Evolutionary conservation across 2,113 vertebrate species (phyloP).

Genomic region (Numida meleagris): DNA sequence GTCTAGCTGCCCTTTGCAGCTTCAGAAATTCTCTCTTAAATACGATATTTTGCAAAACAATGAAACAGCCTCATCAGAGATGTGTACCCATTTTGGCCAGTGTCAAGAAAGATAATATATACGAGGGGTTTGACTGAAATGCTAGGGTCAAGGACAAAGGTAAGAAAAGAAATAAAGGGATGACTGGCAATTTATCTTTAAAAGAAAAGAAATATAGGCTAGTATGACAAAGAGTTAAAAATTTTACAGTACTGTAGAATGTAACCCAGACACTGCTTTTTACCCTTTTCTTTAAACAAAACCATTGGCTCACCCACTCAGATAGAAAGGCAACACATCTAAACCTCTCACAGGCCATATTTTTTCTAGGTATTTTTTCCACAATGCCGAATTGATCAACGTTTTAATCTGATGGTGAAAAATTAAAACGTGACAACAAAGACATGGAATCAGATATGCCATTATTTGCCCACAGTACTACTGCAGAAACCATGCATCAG

Average conservation of each 20-base stretch:
- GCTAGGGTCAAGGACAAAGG: background rate
- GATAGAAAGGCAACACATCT: background rate
- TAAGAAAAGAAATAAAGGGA: background rate
- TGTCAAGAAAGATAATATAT: background rate
- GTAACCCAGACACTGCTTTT: background rate
- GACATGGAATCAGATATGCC: background rate
- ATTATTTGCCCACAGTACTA: background rate
- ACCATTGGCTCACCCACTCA: background rate
- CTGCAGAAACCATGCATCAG: background rate
- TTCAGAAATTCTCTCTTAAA: conserved; percentile 18
- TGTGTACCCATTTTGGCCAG: background rate
- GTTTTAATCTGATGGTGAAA: background rate
- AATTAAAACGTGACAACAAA: background rate
- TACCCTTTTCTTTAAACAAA: background rate
- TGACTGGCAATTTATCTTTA: background rate
- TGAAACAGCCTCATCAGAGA: background rate
- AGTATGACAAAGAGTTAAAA: background rate
- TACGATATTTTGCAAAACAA: background rate
- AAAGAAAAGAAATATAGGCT: background rate
- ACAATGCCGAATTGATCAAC: background rate
- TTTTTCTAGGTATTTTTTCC: background rate
- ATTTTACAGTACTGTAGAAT: background rate
- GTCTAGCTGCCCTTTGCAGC: conserved; percentile 12
- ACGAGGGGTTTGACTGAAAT: background rate
- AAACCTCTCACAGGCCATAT: background rate